A percentile compares a stretch with the other conserved stretches of the same genome.
These are phyloP conservation scores for Laterallus jamaicensis DNA, from an alignment of 2,113 vertebrate genomes.

Conservation along the genomic window DNA sequence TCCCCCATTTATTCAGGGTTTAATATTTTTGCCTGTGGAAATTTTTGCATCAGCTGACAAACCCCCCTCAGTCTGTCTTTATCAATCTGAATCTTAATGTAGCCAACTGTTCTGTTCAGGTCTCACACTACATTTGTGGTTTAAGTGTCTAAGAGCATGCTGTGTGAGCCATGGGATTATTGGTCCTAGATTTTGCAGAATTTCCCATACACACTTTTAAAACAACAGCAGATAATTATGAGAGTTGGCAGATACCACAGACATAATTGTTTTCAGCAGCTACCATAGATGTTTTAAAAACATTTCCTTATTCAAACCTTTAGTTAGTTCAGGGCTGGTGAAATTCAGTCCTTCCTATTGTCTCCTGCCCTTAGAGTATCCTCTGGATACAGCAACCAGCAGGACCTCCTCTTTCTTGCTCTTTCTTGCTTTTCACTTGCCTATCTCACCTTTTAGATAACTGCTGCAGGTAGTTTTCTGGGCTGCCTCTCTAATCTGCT, in stretches of 20 bases:
- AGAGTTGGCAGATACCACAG: slow-evolving; percentile 5
- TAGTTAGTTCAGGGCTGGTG: neutral
- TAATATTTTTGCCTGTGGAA: neutral
- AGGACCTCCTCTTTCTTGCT: neutral
- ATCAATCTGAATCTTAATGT: slow-evolving; percentile 1
- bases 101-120: slow-evolving; percentile 4
- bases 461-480: neutral
- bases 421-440: neutral
- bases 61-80: neutral
- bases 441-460: neutral
- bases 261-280: slow-evolving; percentile 32
- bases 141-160: slow-evolving; percentile 10
- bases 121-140: neutral
- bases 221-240: slow-evolving; percentile 23
- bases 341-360: neutral
- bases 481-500: neutral
- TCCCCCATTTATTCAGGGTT: neutral
- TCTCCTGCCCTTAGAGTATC: neutral
- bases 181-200: slow-evolving; percentile 41
- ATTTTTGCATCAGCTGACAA: slow-evolving; percentile 23
- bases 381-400: neutral
- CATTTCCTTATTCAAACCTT: slow-evolving; percentile 6
- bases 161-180: slow-evolving; percentile 23
- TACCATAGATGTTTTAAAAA: slow-evolving; percentile 29
- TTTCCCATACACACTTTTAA: slow-evolving; percentile 14